Evolutionary conservation across 2,888 invertebrate species (phyloP), one percentile per base, ranked within the genome.

Genomic region (Dynastes hyllus): DNA sequence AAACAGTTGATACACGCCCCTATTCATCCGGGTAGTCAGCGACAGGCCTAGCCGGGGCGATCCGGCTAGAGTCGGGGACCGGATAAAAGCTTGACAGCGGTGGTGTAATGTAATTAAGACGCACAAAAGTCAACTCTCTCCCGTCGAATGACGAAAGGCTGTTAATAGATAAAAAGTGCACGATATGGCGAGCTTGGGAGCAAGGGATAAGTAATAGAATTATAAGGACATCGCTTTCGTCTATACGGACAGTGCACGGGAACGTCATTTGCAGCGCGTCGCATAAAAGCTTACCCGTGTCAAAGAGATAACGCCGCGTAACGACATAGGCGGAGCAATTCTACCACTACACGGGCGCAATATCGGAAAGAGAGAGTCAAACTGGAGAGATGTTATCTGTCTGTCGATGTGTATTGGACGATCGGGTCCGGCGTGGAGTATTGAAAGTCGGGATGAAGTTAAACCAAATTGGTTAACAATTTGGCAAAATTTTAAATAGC

Each of bases 151-250:
- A 45, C 45, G 45, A 45, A 45, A 45, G 45, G 45, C 45, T 11
- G 88, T 86, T 88, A 88, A 88, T 88, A 88, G 88, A 87, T 87
- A 87, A 88, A 88, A 85, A 88, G 73, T 87, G 87, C 85, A 84
- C 85, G 85, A 86, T 86, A 87, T 32, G 13, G 69, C 51, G 27
- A n/a, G 51, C 51, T n/a, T 8, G 66, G 22, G 22, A 22, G 66
- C 86, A 85, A 71, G 86, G 85, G 86, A 86, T 86, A 87, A 85
- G 86, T 88, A 88, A 87, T 87, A 85, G 86, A 87, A 88, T 88
- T 87, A 87, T 86, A 86, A 87, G 86, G 85, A 87, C 86, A 86
- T 86, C 85, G 85, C 84, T 83, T 51, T 63, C 63, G 69, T 22
- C 29, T 50, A 51, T 11, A 45, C 45, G 45, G 6, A 45, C 84